Percentiles rank a stretch among this genome's conserved stretches.
Evolutionary conservation across 2,888 invertebrate species (phyloP).

Genomic region (Drosophila nr. perissopoda): DNA sequence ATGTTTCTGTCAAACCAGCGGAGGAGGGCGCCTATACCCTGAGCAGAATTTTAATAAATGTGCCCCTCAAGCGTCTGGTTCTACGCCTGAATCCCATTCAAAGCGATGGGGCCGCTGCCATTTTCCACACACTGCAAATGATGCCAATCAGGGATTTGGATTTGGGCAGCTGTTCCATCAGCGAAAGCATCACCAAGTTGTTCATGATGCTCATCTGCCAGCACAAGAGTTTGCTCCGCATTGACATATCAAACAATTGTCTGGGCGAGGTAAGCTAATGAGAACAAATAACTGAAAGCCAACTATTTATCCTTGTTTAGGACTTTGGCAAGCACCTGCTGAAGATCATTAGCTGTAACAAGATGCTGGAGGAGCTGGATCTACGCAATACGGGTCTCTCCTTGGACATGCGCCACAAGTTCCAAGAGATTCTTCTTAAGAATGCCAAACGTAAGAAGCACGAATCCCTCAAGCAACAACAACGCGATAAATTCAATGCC

Average conservation of each 20-base stretch:
- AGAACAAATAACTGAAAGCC: too few relatives aligned
- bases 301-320: constrained; percentile 43
- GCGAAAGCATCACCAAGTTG: constrained; percentile 75
- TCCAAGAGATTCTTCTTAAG: constrained; percentile 71
- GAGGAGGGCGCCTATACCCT: constrained; percentile 82
- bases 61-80: constrained; percentile 74
- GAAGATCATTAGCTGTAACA: constrained; percentile 82
- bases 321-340: constrained; percentile 81
- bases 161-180: constrained; percentile 81
- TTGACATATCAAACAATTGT: constrained; percentile 82
- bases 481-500: constrained; percentile 63
- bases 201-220: constrained; percentile 82
- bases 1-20: constrained; percentile 50
- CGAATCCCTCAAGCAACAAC: constrained; percentile 54
- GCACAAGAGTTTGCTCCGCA: constrained; percentile 69
- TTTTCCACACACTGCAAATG: constrained; percentile 74
- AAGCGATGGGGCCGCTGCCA: constrained; percentile 83
- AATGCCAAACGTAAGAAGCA: constrained; percentile 63
- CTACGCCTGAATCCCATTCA: constrained; percentile 84
- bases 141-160: constrained; percentile 79
- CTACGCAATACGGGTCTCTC: constrained; percentile 82
- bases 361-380: constrained; percentile 75
- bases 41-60: constrained; percentile 74
- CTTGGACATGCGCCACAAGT: constrained; percentile 69
- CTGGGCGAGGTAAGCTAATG: constrained; percentile 75